Base-by-base conservation (phyloP, 2,113 vertebrate species). In the Sinocyclocheilus anshuiensis region DNA sequence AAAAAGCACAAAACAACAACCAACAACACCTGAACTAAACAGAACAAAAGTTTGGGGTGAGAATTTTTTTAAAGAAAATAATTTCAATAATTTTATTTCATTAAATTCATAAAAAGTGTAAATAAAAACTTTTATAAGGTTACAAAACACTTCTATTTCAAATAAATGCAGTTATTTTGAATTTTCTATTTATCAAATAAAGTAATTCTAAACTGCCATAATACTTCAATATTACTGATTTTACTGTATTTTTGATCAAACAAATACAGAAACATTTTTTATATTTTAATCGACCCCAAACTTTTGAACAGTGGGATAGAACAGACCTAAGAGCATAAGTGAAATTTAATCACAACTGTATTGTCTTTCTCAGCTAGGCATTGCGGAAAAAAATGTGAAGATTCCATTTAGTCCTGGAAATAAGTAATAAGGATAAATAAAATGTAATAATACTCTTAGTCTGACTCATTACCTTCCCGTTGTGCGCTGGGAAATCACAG, bases 401-500 rank as follows among this genome's bases (percentile, higher is more conserved):
- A 67, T 67, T 67, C 24, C 5, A 2, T 67, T 33, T 18, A 18
- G 29, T 16, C 2, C 16, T 20, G 9, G 45, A 76, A 48, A 48
- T 6, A 75, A 7, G 72, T n/a, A 16, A 36, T 36, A 71, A 59
- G 53, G 83, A 48, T 26, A 20, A 59, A 29, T n/a, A 29, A 57
- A 86, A 78, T 39, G 26, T 22, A 61, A 78, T 83, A 76, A 48
- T 22, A 74, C 13, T 61, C 29, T 13, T 57, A 61, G 24, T 71
- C 59, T 81, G 69, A 39, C 24, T 75, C 29, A 76, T 20, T 78
- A 89, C 92, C 97, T 90, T 95, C 96, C 95, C 91, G 95, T 77
- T 90, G 92, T 71, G 84, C 96, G 93, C 65, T 96, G 96, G 77
- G 95, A 91, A 87, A 97, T 96, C 83, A 96, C 94, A 74, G 94